Evolutionary conservation across 2,888 invertebrate genomes (phyloP).

Genomic region (Subacronicta megacephala): DNA sequence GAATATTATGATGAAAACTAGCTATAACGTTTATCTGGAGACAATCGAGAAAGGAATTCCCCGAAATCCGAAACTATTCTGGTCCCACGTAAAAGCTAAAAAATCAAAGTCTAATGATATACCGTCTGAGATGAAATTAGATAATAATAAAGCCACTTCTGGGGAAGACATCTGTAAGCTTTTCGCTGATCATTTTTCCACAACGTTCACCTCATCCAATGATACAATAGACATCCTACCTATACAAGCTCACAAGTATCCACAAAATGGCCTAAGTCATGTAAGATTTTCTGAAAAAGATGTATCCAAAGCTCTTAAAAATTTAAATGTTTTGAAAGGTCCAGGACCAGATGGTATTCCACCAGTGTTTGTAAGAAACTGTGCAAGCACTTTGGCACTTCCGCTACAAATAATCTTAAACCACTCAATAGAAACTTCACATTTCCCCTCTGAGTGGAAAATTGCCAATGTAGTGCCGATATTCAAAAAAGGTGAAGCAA

Average conservation of each 20-base stretch:
- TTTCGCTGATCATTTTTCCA: neutral
- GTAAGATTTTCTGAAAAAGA: conserved; percentile 1
- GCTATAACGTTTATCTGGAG: neutral
- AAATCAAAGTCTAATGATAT: neutral
- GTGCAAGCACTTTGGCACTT: neutral
- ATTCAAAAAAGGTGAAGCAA: no score
- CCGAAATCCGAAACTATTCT: conserved; percentile 4
- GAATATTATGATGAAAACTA: neutral
- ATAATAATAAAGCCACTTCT: neutral
- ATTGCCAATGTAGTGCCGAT: no score
- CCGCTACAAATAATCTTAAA: conserved; percentile 5
- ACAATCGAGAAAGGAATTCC: neutral
- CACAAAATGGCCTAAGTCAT: neutral
- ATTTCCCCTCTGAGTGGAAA: no score
- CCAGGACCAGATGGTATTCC: neutral
- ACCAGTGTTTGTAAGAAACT: conserved; percentile 5
- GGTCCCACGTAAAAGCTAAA: conserved; percentile 6
- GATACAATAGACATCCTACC: no score
- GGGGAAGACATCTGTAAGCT: neutral
- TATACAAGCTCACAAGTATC: neutral
- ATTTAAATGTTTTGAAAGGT: conserved; percentile 6
- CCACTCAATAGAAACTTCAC: no score
- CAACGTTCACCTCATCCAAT: no score
- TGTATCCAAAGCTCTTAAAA: conserved; percentile 1
- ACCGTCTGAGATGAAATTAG: neutral